Conservation (phyloP, 2,113 vertebrate genomes). For the Lophotis ruficrista region DNA sequence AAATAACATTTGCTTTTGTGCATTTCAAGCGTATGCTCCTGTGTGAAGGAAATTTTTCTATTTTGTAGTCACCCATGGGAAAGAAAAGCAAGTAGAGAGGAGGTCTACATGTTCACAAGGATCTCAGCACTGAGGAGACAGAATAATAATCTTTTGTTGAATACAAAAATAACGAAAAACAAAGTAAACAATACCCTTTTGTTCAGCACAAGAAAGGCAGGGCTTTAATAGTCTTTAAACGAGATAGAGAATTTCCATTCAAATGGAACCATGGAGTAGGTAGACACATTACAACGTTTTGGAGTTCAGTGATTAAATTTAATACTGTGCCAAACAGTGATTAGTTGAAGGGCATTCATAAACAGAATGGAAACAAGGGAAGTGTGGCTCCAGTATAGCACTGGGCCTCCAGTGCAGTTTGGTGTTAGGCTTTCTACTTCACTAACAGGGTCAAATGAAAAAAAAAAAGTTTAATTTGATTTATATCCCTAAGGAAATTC, state of each 20-base stretch:
- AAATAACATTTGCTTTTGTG: slow-evolving; percentile 32
- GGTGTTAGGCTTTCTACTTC: neutral
- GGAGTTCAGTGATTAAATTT: slow-evolving; percentile 58
- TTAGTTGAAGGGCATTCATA: slow-evolving; percentile 21
- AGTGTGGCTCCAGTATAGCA: neutral
- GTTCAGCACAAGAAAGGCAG: slow-evolving; percentile 56
- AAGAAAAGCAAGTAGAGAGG: slow-evolving; percentile 30
- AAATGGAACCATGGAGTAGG: slow-evolving; percentile 56
- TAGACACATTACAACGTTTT: slow-evolving; percentile 43
- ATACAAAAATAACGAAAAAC: slow-evolving; percentile 29
- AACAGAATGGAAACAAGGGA: neutral
- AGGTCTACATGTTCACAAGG: slow-evolving; percentile 34
- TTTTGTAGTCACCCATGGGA: neutral
- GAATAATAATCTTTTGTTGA: slow-evolving; percentile 71
- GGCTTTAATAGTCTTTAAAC: slow-evolving; percentile 60
- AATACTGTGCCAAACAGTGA: slow-evolving; percentile 49
- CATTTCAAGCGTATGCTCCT: neutral
- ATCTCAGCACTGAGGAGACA: slow-evolving; percentile 39
- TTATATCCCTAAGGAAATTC: slow-evolving; percentile 13
- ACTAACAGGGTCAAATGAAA: neutral
- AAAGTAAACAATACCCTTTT: slow-evolving; percentile 64
- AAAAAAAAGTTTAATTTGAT: neutral
- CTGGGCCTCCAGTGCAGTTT: neutral
- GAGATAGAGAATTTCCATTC: slow-evolving; percentile 63
- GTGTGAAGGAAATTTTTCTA: neutral